These are phyloP conservation scores for Drosophila algonquin DNA, from an alignment of 2,888 invertebrate genomes.

Conservation along the genomic window DNA sequence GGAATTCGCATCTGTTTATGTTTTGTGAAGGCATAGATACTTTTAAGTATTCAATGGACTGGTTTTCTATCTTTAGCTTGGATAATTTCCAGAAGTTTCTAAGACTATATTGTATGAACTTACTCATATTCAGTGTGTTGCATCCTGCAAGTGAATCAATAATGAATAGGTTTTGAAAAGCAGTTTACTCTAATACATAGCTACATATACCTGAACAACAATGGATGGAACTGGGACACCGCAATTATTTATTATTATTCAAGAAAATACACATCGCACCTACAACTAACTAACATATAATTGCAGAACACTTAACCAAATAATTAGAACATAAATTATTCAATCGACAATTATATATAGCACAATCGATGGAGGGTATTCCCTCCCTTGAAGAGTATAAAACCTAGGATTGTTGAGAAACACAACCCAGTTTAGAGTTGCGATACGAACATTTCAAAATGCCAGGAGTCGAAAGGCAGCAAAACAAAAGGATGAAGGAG, in stretches of 20 bases:
- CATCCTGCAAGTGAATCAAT: too few species aligned
- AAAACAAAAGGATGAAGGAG: background rate
- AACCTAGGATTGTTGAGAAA: background rate
- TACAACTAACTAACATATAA: background rate
- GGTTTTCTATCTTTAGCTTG: constrained; percentile 18
- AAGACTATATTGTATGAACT: too few species aligned
- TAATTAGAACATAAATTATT: constrained; percentile 34
- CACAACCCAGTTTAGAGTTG: constrained; percentile 10
- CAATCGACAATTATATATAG: constrained; percentile 1
- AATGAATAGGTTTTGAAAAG: too few species aligned
- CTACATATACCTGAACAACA: too few species aligned
- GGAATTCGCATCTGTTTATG: constrained; percentile 16
- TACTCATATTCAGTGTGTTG: background rate
- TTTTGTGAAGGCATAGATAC: constrained; percentile 9
- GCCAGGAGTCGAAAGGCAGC: background rate
- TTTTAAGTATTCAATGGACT: constrained; percentile 31
- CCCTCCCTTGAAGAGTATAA: constrained; percentile 7
- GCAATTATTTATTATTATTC: too few species aligned
- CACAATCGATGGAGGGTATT: background rate
- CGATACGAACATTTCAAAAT: too few species aligned
- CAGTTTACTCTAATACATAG: too few species aligned
- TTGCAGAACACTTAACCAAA: constrained; percentile 13
- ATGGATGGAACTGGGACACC: too few species aligned
- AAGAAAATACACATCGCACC: background rate
- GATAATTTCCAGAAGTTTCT: constrained; percentile 15